phyloP scores from a whole-genome alignment of 2,888 invertebrate genomes.

The Amiota mariae region DNA sequence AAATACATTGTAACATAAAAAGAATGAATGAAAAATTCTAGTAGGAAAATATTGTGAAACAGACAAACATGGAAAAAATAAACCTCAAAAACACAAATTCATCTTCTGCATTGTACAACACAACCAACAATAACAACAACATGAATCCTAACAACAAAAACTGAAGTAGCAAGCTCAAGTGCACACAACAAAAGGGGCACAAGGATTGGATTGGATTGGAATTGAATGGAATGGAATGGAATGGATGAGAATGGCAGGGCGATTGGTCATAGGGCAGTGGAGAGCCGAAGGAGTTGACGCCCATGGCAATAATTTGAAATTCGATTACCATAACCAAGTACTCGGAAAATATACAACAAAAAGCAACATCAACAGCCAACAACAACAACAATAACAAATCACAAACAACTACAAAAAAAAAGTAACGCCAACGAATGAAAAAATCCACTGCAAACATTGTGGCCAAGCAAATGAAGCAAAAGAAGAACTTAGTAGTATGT shows the following conservation, averaged over 20 bases:
- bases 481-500: not conserved
- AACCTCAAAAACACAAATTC: slow-evolving; percentile 38
- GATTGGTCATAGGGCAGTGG: slow-evolving; percentile 39
- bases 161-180: slow-evolving; percentile 20
- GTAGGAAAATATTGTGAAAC: slow-evolving; percentile 14
- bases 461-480: slow-evolving; percentile 24
- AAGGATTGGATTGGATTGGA: slow-evolving; percentile 21
- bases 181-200: slow-evolving; percentile 22
- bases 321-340: slow-evolving; percentile 70
- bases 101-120: slow-evolving; percentile 37
- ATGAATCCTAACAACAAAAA: slow-evolving; percentile 5
- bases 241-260: not conserved
- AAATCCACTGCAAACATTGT: slow-evolving; percentile 4
- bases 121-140: not conserved
- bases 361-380: slow-evolving; percentile 16
- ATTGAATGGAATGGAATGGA: not conserved
- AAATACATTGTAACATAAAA: slow-evolving; percentile 24
- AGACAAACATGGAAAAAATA: slow-evolving; percentile 18
- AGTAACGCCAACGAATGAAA: not conserved
- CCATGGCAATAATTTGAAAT: slow-evolving; percentile 68
- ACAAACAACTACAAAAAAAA: slow-evolving; percentile 32
- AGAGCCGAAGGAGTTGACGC: slow-evolving; percentile 46
- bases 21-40: not conserved
- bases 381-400: slow-evolving; percentile 25
- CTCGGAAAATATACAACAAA: slow-evolving; percentile 57